Percentiles rank a stretch among this genome's conserved stretches.
Evolutionary conservation across 2,888 invertebrate species (phyloP).

Genomic region (Philopedon plagiatum): DNA sequence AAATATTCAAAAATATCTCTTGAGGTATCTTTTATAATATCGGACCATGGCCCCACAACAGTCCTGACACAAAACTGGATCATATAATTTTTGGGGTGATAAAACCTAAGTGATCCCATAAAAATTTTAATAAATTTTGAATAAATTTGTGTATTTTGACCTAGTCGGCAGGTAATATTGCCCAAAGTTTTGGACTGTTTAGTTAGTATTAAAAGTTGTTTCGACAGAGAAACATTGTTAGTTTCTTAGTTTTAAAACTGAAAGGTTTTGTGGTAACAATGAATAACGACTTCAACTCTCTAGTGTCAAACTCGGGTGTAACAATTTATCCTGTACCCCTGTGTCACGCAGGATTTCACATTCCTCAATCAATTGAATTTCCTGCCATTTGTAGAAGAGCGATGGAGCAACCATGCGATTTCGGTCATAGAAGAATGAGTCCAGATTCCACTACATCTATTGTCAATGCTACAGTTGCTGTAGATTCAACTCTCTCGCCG

Average conservation of each 20-base stretch:
- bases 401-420: not conserved
- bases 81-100: constrained; percentile 1
- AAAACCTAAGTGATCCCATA: not conserved
- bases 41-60: not conserved
- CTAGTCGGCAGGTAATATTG: not conserved
- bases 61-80: not conserved
- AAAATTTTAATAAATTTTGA: not conserved
- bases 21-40: not conserved
- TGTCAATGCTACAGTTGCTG: not conserved
- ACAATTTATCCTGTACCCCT: not conserved
- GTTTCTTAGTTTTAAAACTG: not conserved
- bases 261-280: not conserved
- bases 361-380: not conserved
- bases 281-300: not conserved
- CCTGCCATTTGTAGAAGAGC: not conserved
- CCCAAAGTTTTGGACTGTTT: not conserved
- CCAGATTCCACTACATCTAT: not conserved
- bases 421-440: not conserved
- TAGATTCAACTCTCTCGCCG: not conserved
- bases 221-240: not conserved
- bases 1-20: not conserved
- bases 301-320: not conserved
- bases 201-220: not conserved
- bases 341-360: not conserved
- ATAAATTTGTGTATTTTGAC: not conserved